Percentiles rank a stretch among this genome's conserved stretches.
phyloP scores from a whole-genome alignment of 1,140 invertebrate species.

The Adoxophyes honmai region DNA sequence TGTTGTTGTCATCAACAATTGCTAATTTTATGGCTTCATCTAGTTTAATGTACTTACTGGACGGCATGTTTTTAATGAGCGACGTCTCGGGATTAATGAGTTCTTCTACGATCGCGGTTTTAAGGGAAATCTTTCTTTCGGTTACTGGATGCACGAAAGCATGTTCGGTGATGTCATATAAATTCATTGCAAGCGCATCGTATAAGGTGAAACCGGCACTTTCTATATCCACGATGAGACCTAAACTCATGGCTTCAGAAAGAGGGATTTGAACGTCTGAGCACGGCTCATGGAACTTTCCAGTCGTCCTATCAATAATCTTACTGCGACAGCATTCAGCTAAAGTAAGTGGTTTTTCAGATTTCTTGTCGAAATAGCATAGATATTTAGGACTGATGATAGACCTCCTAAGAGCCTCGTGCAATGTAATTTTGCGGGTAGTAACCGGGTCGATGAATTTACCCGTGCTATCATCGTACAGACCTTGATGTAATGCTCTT shows the following conservation, averaged over 20 bases:
- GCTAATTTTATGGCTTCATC: constrained; percentile 85
- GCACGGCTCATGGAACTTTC: constrained; percentile 86
- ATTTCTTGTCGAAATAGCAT: constrained; percentile 87
- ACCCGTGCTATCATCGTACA: constrained; percentile 89
- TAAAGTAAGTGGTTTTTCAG: constrained; percentile 83
- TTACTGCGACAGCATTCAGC: constrained; percentile 88
- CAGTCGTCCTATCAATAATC: constrained; percentile 89
- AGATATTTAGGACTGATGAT: constrained; percentile 88
- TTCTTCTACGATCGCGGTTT: constrained; percentile 87
- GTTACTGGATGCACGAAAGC: constrained; percentile 90
- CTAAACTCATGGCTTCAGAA: constrained; percentile 84
- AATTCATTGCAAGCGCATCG: constrained; percentile 88
- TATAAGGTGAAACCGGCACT: constrained; percentile 88
- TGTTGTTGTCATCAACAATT: constrained; percentile 85
- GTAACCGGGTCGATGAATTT: constrained; percentile 88
- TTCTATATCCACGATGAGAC: constrained; percentile 91
- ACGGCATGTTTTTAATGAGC: constrained; percentile 85
- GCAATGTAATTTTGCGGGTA: constrained; percentile 86
- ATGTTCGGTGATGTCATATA: constrained; percentile 85
- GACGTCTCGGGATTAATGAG: constrained; percentile 90
- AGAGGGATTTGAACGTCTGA: constrained; percentile 82
- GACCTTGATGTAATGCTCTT: constrained; percentile 90
- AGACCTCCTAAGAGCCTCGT: constrained; percentile 89
- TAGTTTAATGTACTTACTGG: constrained; percentile 85
- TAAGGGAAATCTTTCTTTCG: constrained; percentile 86